A percentile compares a stretch with the other conserved stretches of the same genome.
phyloP scores from a whole-genome alignment of 2,113 vertebrate genomes.

The Columba livia region DNA sequence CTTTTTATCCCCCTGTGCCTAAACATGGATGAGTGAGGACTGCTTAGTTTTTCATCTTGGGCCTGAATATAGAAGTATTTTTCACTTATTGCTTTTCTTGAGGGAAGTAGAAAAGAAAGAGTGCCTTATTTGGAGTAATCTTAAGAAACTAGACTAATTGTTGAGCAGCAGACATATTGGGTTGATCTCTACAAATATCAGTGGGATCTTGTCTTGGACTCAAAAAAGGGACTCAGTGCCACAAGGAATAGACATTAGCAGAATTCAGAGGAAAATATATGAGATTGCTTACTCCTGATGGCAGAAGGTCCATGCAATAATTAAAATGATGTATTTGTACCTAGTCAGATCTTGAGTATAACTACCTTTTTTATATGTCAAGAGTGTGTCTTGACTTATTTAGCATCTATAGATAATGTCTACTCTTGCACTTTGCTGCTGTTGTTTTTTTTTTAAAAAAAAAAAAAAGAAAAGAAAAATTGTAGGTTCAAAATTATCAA shows the following conservation, averaged over 20 bases:
- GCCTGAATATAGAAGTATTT: background rate
- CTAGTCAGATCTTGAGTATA: background rate
- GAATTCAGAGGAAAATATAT: background rate
- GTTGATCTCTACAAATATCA: background rate
- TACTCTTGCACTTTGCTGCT: background rate
- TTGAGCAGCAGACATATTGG: background rate
- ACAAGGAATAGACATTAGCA: background rate
- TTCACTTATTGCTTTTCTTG: background rate
- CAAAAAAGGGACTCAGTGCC: background rate
- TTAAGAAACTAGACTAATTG: background rate
- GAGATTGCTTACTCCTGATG: background rate
- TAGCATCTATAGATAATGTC: fast-evolving
- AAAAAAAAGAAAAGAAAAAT: background rate
- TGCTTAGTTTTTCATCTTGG: background rate
- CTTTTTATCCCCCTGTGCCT: background rate
- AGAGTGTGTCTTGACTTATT: background rate
- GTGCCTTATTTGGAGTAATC: background rate
- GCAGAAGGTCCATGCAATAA: background rate
- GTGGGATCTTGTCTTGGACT: background rate
- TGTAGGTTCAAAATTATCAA: background rate
- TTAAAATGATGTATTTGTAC: background rate
- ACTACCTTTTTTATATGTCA: background rate
- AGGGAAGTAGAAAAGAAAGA: background rate
- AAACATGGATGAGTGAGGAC: background rate
- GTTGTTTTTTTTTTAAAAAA: background rate